Evolutionary conservation across 35 echinoderm and acorn worm genomes (phyloP).

Genomic region (Ptychodera flava): DNA sequence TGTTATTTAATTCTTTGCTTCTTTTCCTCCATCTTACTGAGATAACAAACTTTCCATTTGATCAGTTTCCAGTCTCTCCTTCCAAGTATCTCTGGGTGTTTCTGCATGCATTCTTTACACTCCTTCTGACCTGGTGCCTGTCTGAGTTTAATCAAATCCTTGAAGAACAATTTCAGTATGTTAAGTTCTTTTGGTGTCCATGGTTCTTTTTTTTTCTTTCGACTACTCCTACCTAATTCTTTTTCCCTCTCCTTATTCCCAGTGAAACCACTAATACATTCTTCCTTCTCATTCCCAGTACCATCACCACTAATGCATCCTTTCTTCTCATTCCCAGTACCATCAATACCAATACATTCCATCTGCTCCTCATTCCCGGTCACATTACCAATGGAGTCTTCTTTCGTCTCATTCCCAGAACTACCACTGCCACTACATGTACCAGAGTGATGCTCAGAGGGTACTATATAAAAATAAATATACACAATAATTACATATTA

Average conservation of each 20-base stretch:
- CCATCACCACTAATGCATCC: no score
- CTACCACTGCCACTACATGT: not conserved
- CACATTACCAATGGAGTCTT: not conserved
- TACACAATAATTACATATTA: no score
- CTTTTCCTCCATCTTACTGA: not conserved
- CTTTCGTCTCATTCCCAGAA: not conserved
- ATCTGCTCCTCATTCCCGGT: not conserved
- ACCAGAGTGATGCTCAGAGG: not conserved
- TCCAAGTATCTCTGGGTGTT: not conserved
- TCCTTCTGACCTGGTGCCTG: not conserved
- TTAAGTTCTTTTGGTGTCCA: not conserved
- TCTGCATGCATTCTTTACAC: not conserved
- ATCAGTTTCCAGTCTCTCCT: not conserved
- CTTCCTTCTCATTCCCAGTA: no score
- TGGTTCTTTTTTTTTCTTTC: not conserved
- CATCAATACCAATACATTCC: not conserved
- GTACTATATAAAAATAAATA: not conserved
- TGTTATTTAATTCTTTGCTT: not conserved
- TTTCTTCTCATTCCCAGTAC: no score
- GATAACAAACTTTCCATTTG: slow-evolving; percentile 1
- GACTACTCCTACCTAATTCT: not conserved
- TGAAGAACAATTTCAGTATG: not conserved
- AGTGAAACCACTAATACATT: no score
- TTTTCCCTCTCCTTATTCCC: not conserved
- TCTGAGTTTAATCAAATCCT: not conserved